These are phyloP conservation scores for Nothura maculosa DNA, from an alignment of 2,797 vertebrate genomes.

Conservation along the genomic window DNA sequence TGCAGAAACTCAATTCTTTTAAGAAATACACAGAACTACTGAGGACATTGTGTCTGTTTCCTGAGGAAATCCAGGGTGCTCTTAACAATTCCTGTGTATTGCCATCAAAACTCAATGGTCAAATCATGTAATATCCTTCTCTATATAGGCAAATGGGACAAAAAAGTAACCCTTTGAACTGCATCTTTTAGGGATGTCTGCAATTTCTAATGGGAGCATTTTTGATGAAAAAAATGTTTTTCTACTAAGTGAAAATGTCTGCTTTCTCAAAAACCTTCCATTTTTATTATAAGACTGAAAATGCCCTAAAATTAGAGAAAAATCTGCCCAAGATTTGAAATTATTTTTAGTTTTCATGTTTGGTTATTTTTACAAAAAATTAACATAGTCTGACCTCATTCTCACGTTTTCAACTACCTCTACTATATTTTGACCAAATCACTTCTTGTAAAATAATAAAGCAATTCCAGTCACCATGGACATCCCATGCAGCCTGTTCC, in stretches of 20 bases:
- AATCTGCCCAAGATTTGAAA: background rate
- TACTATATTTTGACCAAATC: background rate
- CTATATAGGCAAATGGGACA: background rate
- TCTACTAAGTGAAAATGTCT: background rate
- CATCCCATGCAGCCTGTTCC: too few relatives aligned
- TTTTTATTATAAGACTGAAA: background rate
- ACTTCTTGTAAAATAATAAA: background rate
- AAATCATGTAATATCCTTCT: conserved; percentile 24
- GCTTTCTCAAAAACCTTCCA: background rate
- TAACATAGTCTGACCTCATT: background rate
- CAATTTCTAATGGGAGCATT: background rate
- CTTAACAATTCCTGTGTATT: conserved; percentile 6
- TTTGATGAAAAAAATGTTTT: background rate
- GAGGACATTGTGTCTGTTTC: conserved; percentile 54
- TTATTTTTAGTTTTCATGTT: background rate
- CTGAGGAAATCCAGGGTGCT: conserved; percentile 49
- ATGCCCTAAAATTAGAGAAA: background rate
- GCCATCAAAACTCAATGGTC: background rate
- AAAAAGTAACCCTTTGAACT: background rate
- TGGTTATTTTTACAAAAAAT: background rate
- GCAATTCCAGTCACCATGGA: background rate
- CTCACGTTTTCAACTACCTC: background rate
- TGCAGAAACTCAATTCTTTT: conserved; percentile 17
- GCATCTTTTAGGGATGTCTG: background rate
- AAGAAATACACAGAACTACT: conserved; percentile 24